Percentiles rank a stretch among this genome's conserved stretches.
Evolutionary conservation across 2,113 vertebrate genomes (phyloP).

Genomic region (Canis aureus): DNA sequence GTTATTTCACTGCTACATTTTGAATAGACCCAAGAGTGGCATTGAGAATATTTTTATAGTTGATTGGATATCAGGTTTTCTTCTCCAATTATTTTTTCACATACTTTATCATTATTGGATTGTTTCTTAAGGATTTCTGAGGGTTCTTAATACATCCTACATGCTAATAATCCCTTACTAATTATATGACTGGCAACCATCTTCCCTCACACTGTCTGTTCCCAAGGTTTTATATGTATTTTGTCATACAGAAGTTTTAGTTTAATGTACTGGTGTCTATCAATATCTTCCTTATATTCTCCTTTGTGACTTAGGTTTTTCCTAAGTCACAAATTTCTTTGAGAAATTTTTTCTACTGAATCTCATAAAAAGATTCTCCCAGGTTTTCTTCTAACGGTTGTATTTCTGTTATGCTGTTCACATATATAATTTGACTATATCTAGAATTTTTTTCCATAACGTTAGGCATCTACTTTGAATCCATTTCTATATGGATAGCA

Average conservation of each 20-base stretch:
- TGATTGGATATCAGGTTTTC: background rate
- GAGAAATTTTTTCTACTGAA: background rate
- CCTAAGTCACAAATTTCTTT: background rate
- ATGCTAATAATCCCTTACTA: conserved; percentile 19
- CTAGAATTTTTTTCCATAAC: background rate
- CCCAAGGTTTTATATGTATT: background rate
- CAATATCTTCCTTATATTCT: background rate
- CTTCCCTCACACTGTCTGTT: background rate
- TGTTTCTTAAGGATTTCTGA: conserved; percentile 15
- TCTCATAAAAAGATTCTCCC: background rate
- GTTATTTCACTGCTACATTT: background rate
- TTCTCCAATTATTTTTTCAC: conserved; percentile 46
- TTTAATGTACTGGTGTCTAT: background rate
- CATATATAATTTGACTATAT: background rate
- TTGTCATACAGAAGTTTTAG: conserved; percentile 22
- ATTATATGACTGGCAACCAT: background rate
- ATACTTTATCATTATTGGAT: conserved; percentile 9
- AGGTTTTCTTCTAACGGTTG: background rate
- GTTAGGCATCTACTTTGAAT: background rate
- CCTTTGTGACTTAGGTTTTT: background rate
- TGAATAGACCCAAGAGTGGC: background rate
- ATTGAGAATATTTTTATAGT: background rate
- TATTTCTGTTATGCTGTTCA: background rate
- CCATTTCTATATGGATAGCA: background rate
- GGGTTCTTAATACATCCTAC: background rate